Evolutionary conservation across 2,797 vertebrate genomes (phyloP).

Genomic region (Eulemur rubriventer): DNA sequence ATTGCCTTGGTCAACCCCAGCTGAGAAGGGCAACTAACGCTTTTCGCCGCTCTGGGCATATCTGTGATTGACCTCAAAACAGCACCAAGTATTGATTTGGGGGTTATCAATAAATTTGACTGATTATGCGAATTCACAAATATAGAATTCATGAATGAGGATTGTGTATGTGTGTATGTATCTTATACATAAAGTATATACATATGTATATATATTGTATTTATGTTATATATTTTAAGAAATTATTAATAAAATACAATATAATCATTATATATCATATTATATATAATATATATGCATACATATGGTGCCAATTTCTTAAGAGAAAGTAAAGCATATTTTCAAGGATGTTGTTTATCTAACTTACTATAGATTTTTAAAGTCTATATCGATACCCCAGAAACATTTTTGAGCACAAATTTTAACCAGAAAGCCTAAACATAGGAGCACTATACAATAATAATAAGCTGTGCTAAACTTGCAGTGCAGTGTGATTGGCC

Average conservation of each 20-base stretch:
- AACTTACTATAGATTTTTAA: not conserved
- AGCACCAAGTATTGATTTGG: not conserved
- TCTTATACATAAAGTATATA: too few relatives aligned
- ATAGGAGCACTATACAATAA: not conserved
- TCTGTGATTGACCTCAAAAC: too few relatives aligned
- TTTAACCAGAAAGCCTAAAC: not conserved
- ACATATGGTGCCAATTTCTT: not conserved
- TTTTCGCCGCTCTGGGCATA: not conserved
- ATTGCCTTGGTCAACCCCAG: not conserved
- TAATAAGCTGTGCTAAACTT: not conserved
- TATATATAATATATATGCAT: not conserved
- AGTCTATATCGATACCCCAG: not conserved
- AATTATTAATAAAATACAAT: not conserved
- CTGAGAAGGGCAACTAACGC: accelerated
- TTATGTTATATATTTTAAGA: not conserved
- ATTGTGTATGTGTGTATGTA: not conserved
- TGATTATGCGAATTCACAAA: not conserved
- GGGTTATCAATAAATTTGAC: not conserved
- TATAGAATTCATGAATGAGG: not conserved
- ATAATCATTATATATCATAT: not conserved
- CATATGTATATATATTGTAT: not conserved
- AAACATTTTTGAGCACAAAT: not conserved
- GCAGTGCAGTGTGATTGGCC: accelerated
- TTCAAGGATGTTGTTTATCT: not conserved
- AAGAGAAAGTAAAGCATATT: not conserved